phyloP scores from a whole-genome alignment of 1,140 invertebrate species.

The Chlorops oryzae region DNA sequence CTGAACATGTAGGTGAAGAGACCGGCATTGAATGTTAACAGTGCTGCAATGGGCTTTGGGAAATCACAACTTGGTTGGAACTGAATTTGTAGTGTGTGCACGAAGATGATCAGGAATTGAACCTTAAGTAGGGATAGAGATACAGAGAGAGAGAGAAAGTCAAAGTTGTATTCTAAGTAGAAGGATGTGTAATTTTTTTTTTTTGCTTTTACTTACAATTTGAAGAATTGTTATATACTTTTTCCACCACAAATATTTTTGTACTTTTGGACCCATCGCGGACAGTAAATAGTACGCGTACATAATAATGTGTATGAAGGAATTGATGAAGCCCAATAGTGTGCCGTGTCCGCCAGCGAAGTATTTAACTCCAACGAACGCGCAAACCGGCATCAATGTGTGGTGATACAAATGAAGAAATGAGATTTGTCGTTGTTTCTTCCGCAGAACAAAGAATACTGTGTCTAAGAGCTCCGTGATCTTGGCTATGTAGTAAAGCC shows the following conservation, averaged over 20 bases:
- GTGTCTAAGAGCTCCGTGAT: conserved; percentile 63
- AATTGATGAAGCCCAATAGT: conserved; percentile 77
- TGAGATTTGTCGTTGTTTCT: conserved; percentile 68
- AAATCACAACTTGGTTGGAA: conserved; percentile 60
- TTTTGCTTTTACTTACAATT: conserved; percentile 59
- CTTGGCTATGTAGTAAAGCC: conserved; percentile 60
- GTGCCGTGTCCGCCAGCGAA: conserved; percentile 70
- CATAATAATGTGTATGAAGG: conserved; percentile 72
- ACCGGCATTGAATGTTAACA: conserved; percentile 66
- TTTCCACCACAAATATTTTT: conserved; percentile 90
- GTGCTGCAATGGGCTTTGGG: conserved; percentile 59
- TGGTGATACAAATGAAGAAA: conserved; percentile 74
- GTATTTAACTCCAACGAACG: conserved; percentile 82
- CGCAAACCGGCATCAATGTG: conserved; percentile 63
- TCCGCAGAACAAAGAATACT: conserved; percentile 76
- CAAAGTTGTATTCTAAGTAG: neutral
- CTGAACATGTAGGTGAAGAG: conserved; percentile 81
- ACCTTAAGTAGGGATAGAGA: conserved; percentile 50
- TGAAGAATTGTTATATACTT: conserved; percentile 80
- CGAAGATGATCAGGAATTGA: conserved; percentile 73
- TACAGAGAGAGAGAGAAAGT: neutral
- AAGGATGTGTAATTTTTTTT: neutral
- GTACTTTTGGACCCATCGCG: conserved; percentile 71
- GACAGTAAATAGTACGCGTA: conserved; percentile 79
- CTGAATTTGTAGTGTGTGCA: conserved; percentile 58